These are phyloP conservation scores for Otus scops DNA, from an alignment of 2,797 vertebrate species.

Conservation along the genomic window DNA sequence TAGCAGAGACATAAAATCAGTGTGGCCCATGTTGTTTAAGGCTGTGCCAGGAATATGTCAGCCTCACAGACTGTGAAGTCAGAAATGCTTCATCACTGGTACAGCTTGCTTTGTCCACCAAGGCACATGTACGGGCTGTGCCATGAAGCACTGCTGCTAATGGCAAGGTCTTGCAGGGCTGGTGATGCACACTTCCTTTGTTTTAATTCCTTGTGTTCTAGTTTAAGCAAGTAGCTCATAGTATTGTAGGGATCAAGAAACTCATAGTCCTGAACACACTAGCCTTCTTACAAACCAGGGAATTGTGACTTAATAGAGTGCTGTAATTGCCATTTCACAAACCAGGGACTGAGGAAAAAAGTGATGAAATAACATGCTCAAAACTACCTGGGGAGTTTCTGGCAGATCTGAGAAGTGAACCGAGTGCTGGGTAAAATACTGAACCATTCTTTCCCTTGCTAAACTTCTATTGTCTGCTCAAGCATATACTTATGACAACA, in stretches of 20 bases:
- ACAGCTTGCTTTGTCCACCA: not conserved
- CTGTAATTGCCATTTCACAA: not conserved
- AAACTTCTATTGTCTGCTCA: not conserved
- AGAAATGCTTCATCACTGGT: not conserved
- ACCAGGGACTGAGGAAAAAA: not conserved
- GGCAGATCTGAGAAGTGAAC: not conserved
- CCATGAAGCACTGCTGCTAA: not conserved
- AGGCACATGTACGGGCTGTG: accelerated
- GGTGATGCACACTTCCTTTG: not conserved
- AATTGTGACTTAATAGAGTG: not conserved
- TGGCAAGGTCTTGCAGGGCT: accelerated
- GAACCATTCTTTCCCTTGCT: not conserved
- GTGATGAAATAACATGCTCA: not conserved
- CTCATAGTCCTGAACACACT: not conserved
- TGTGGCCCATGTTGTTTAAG: not conserved
- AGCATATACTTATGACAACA: not conserved
- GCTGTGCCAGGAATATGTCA: not conserved
- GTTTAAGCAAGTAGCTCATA: not conserved
- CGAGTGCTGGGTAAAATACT: not conserved
- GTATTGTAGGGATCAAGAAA: not conserved
- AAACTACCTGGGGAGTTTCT: not conserved
- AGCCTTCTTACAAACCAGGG: not conserved
- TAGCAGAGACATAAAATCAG: not conserved
- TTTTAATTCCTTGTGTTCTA: not conserved
- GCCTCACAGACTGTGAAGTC: not conserved